Evolutionary conservation across 2,113 vertebrate genomes (phyloP).

Genomic region (Eudorcas thomsonii): DNA sequence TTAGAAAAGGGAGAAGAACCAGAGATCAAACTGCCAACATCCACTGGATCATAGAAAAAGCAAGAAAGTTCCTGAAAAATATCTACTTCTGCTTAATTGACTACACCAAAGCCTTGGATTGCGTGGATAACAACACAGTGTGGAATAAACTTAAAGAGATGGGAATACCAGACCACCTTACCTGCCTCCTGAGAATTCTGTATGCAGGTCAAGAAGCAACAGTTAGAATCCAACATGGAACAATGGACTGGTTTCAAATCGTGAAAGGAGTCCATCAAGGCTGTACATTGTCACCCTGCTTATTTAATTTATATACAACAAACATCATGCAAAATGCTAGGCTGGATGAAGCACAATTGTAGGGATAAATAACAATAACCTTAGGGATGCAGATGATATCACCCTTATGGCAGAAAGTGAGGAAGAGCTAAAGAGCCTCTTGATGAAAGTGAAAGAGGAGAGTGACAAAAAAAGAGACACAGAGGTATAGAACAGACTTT

Average conservation of each 20-base stretch:
- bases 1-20: not conserved
- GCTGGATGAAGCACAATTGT: not conserved
- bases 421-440: not conserved
- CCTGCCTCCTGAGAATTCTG: not conserved
- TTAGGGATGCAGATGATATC: not conserved
- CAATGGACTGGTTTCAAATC: not conserved
- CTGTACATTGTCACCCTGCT: not conserved
- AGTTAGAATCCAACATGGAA: not conserved
- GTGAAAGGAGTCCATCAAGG: not conserved
- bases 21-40: not conserved
- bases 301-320: not conserved
- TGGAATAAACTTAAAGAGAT: not conserved
- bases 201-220: not conserved
- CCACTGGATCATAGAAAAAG: not conserved
- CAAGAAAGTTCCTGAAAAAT: not conserved
- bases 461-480: not conserved
- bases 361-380: not conserved
- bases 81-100: not conserved
- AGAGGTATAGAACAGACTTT: no score
- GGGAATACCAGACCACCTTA: not conserved
- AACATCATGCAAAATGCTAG: not conserved
- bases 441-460: not conserved
- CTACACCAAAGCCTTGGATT: not conserved
- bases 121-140: not conserved
- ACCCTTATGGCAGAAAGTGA: not conserved